These are phyloP conservation scores for Ciconia stormi DNA, from an alignment of 2,113 vertebrate genomes.

Conservation along the genomic window DNA sequence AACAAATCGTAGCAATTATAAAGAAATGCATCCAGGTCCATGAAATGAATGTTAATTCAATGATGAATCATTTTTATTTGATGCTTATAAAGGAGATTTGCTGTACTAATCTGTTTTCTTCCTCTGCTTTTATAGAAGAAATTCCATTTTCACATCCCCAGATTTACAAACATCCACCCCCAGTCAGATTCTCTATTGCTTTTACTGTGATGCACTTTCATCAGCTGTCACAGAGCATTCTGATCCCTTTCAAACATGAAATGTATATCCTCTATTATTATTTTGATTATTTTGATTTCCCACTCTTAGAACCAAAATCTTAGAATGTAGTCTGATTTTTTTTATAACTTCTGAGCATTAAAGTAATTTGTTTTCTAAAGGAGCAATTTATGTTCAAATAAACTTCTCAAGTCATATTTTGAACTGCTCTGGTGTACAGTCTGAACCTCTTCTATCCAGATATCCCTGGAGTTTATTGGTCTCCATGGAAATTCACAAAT, in stretches of 20 bases:
- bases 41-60: conserved; percentile 24
- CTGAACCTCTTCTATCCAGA: background rate
- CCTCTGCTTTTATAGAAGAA: background rate
- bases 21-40: background rate
- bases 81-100: background rate
- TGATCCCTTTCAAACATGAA: background rate
- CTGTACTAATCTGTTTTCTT: background rate
- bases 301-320: background rate
- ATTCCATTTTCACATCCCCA: background rate
- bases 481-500: background rate
- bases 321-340: background rate
- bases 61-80: background rate
- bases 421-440: background rate
- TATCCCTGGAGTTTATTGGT: background rate
- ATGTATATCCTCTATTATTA: background rate
- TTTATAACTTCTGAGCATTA: background rate
- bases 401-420: background rate
- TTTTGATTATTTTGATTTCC: background rate
- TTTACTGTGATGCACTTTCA: background rate
- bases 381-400: background rate
- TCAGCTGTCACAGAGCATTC: background rate
- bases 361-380: background rate
- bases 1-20: conserved; percentile 34
- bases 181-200: background rate
- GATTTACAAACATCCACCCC: background rate